These are phyloP conservation scores for Pangasius mekongensis DNA, from an alignment of 2,797 vertebrate genomes.

Conservation along the genomic window DNA sequence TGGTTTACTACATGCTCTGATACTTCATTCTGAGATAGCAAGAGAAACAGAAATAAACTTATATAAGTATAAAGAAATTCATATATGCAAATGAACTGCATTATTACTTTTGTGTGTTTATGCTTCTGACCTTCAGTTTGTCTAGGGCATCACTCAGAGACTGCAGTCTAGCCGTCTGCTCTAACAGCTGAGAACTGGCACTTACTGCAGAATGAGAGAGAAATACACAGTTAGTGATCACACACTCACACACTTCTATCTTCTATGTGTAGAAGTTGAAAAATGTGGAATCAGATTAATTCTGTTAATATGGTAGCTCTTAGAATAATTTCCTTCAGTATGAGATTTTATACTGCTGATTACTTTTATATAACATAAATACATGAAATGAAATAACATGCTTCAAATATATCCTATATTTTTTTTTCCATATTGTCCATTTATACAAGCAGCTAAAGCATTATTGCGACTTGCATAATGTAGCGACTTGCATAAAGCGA, in stretches of 20 bases:
- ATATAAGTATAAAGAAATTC: background rate
- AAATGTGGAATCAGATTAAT: background rate
- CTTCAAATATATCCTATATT: too few relatives aligned
- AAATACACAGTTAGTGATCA: background rate
- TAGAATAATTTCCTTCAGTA: background rate
- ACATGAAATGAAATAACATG: too few relatives aligned
- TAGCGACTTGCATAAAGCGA: too few relatives aligned
- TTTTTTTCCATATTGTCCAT: background rate
- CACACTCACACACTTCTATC: background rate
- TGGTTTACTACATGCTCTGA: slow-evolving; percentile 81
- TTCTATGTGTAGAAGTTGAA: background rate
- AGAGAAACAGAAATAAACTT: background rate
- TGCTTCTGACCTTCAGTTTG: slow-evolving; percentile 80
- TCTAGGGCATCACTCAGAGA: slow-evolving; percentile 84
- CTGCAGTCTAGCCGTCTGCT: slow-evolving; percentile 85
- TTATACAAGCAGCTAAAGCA: background rate
- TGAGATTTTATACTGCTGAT: background rate
- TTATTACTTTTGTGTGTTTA: background rate
- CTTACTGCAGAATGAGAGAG: slow-evolving; percentile 70
- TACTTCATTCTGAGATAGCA: slow-evolving; percentile 80
- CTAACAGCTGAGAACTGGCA: slow-evolving; percentile 84
- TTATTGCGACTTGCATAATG: too few relatives aligned
- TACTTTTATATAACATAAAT: background rate
- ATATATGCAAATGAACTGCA: background rate
- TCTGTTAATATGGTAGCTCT: background rate